These are phyloP conservation scores for Himantopus leucocephalus DNA, from an alignment of 2,113 vertebrate genomes.

Conservation along the genomic window DNA sequence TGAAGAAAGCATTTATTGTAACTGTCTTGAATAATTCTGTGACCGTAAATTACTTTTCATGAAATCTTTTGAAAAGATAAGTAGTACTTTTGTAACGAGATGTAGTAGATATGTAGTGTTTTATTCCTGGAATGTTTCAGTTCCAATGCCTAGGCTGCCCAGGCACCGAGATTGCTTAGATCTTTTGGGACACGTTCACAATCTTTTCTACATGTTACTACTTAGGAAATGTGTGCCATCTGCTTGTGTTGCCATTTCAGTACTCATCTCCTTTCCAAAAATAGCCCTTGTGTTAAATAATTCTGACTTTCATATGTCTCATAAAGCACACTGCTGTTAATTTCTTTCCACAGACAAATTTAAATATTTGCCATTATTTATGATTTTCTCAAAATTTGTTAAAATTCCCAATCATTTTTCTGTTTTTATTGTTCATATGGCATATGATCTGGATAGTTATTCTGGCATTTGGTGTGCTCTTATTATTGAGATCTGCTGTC, in stretches of 20 bases:
- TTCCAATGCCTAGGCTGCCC: neutral
- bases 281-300: slow-evolving; percentile 4
- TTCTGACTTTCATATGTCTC: slow-evolving; percentile 15
- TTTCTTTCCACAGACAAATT: neutral
- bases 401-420: neutral
- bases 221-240: neutral
- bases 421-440: neutral
- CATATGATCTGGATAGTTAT: neutral
- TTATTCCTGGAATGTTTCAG: neutral
- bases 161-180: neutral
- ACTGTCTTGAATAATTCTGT: neutral
- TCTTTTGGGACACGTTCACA: neutral
- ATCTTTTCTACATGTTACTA: neutral
- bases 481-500: neutral
- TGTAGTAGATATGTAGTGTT: neutral
- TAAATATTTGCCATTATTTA: neutral
- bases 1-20: neutral
- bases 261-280: neutral
- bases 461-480: neutral
- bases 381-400: neutral
- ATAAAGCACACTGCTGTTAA: neutral
- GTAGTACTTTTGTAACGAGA: neutral
- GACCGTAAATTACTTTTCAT: neutral
- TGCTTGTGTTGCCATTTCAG: neutral
- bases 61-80: neutral